Evolutionary conservation across 2,797 vertebrate species (phyloP), one percentile per base, ranked within the genome.

Genomic region (Liasis olivaceus): DNA sequence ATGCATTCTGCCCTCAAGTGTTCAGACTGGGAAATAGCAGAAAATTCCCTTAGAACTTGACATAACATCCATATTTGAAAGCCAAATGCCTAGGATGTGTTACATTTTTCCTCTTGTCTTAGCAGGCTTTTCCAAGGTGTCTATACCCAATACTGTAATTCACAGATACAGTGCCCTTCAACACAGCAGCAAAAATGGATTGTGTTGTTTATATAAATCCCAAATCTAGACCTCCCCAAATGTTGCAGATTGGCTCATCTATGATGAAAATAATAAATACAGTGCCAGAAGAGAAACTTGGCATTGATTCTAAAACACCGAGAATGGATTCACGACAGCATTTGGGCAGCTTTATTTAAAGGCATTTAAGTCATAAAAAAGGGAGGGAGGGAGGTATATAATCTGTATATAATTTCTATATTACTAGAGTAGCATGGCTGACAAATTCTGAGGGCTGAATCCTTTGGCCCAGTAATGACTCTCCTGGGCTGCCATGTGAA

Each of bases 1-100:
- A 92, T 87, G 72, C 89, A 84, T 86, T 66, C 15, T 88, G 91
- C 91, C 93, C 91, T 94, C 89, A 87, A 60, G 93, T 69, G 89
- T 90, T 92, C 69, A 69, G 20, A 92, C 13, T 6, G 9, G 31
- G 54, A 89, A 88, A 88, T 11, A 84, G 60, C 84, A 90, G 12
- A 63, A 22, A 72, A 87, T 86, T 91, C 47, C 51, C 47, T 66
- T 11, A 89, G 9, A 54, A 81, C n/a, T 60, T 88, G 59, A 24
- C 26, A 28, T 51, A 56, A 90, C 85, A 88, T 66, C 88, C 88
- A 84, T 58, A 63, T 28, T 51, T 59, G 47, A 87, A 88, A 90
- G 88, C 31, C 31, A 47, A 47, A 42, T 26, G 4, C 72, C 54
- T 42, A 22, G 72, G 9, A 81, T 24, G 5, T 69, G 60, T n/a